phyloP scores from a whole-genome alignment of 2,888 invertebrate species.

The Carterocephalus palaemon region DNA sequence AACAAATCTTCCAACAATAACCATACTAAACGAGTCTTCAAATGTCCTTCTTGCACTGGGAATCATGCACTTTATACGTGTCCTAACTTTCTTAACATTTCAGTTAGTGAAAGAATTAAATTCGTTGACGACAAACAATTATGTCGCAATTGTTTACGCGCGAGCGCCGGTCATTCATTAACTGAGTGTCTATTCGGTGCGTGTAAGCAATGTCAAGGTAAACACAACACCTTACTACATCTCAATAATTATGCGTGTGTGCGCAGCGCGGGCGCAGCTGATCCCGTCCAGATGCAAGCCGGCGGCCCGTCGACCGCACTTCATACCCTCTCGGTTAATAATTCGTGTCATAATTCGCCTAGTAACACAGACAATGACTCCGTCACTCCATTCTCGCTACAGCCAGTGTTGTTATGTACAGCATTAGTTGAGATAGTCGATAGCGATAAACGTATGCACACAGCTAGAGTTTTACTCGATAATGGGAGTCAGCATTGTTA shows the following conservation, averaged over 20 bases:
- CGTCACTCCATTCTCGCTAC: not conserved
- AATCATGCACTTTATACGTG: constrained; percentile 18
- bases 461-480: constrained; percentile 4
- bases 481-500: constrained; percentile 4
- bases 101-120: constrained; percentile 3
- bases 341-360: not conserved
- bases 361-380: not conserved
- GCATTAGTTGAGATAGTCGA: constrained; percentile 15
- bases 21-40: not conserved
- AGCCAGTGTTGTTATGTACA: constrained; percentile 21
- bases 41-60: constrained; percentile 2
- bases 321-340: not conserved
- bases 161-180: constrained; percentile 10
- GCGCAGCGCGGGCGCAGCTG: too few species aligned
- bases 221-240: constrained; percentile 20
- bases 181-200: constrained; percentile 10
- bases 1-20: not conserved
- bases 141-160: constrained; percentile 16
- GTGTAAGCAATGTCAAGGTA: constrained; percentile 14
- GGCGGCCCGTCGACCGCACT: not conserved
- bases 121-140: constrained; percentile 6
- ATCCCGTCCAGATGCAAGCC: too few species aligned
- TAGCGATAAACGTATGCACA: constrained; percentile 5
- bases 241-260: too few species aligned
- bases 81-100: constrained; percentile 11